Conservation (phyloP, 2,113 vertebrate species). For the Lamprologus ornatipinnis region DNA sequence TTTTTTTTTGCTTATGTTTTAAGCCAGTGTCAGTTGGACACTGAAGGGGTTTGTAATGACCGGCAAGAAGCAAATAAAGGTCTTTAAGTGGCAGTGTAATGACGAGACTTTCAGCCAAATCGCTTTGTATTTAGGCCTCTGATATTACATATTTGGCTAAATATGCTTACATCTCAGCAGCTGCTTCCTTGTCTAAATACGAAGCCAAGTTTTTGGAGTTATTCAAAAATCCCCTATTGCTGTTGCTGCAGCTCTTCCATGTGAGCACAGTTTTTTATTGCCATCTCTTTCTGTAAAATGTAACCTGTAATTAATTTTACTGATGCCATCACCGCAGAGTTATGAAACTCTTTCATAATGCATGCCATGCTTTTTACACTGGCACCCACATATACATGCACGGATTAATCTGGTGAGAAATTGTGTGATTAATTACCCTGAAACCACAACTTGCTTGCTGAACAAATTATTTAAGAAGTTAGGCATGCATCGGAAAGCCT, state of each 20-base stretch:
- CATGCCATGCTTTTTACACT: not conserved
- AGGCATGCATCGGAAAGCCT: not conserved
- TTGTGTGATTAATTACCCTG: not conserved
- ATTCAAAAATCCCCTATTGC: not conserved
- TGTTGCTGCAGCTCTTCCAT: not conserved
- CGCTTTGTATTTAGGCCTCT: slow-evolving; percentile 9
- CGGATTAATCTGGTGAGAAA: not conserved
- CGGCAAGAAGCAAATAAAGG: not conserved
- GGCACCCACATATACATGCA: not conserved
- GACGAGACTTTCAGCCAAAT: not conserved
- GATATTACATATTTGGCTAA: slow-evolving; percentile 36
- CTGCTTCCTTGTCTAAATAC: slow-evolving; percentile 33
- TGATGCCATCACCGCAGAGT: not conserved
- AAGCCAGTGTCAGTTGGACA: not conserved
- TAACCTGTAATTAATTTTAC: slow-evolving; percentile 19
- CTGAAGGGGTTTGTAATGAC: not conserved
- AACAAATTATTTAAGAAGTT: not conserved
- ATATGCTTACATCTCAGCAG: slow-evolving; percentile 37
- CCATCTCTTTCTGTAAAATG: not conserved
- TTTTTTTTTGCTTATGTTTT: not conserved
- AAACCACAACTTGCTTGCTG: not conserved
- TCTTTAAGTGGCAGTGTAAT: not conserved
- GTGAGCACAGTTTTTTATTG: not conserved
- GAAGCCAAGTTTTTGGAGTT: not conserved
- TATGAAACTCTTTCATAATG: not conserved